Evolutionary conservation across 2,888 invertebrate species (phyloP).

Genomic region (Thera britannica): DNA sequence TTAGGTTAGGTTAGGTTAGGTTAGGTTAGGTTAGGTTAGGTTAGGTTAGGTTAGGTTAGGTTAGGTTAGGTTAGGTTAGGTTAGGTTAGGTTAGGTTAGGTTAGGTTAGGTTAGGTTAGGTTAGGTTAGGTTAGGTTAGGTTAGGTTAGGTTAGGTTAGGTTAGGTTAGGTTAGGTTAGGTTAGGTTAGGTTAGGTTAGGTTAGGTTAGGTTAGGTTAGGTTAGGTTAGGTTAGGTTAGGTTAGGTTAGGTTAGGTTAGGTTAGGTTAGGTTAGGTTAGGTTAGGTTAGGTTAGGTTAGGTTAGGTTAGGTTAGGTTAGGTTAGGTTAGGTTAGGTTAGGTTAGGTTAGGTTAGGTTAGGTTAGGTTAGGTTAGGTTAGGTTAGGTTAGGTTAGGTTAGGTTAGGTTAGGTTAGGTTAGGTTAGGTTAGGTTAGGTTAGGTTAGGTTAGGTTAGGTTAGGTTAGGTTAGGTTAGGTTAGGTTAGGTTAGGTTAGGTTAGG

Average conservation of each 20-base stretch:
- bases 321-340: slow-evolving; percentile 27
- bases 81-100: slow-evolving; percentile 47
- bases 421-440: slow-evolving; percentile 43
- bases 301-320: slow-evolving; percentile 30
- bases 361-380: slow-evolving; percentile 40
- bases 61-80: slow-evolving; percentile 47
- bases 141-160: slow-evolving; percentile 42
- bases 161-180: slow-evolving; percentile 40
- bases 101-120: slow-evolving; percentile 48
- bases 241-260: slow-evolving; percentile 30
- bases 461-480: slow-evolving; percentile 46
- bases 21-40: slow-evolving; percentile 46
- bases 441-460: slow-evolving; percentile 36
- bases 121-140: slow-evolving; percentile 43
- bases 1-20: slow-evolving; percentile 47
- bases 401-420: slow-evolving; percentile 40
- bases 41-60: slow-evolving; percentile 46
- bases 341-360: slow-evolving; percentile 34
- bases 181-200: slow-evolving; percentile 42
- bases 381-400: slow-evolving; percentile 41
- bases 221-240: slow-evolving; percentile 34
- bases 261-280: slow-evolving; percentile 33
- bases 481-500: slow-evolving; percentile 44
- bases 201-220: slow-evolving; percentile 34
- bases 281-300: slow-evolving; percentile 33